phyloP scores from a whole-genome alignment of 2,113 vertebrate genomes.

The Phrynosoma blainvillii region DNA sequence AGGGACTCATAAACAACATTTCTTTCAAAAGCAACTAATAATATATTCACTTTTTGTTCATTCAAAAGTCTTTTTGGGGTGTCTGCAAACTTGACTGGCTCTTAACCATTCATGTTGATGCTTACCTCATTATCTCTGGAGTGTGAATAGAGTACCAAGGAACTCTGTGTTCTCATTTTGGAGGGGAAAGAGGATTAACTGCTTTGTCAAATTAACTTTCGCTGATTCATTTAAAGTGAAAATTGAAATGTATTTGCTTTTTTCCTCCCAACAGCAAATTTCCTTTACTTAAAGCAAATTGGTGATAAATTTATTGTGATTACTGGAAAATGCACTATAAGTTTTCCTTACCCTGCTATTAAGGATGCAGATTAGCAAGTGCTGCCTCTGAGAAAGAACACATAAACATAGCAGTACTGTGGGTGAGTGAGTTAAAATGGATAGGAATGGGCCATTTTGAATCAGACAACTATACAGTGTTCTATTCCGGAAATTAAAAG shows the following conservation, averaged over 20 bases:
- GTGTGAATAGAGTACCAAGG: no score
- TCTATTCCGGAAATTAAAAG: no score
- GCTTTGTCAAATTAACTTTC: slow-evolving; percentile 76
- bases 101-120: no score
- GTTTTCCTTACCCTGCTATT: slow-evolving; percentile 78
- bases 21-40: slow-evolving; percentile 40
- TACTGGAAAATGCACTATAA: slow-evolving; percentile 82
- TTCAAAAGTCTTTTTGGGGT: no score
- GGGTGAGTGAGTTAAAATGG: no score
- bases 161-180: background rate
- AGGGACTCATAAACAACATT: background rate
- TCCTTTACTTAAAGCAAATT: slow-evolving; percentile 64
- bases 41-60: background rate
- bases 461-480: no score
- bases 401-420: no score
- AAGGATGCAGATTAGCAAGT: slow-evolving; percentile 73
- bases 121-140: no score
- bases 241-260: slow-evolving; percentile 76
- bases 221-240: slow-evolving; percentile 77
- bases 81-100: no score
- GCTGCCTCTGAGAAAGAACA: slow-evolving; percentile 42
- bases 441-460: no score
- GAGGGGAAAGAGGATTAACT: slow-evolving; percentile 69
- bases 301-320: slow-evolving; percentile 81
- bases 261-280: slow-evolving; percentile 66